Evolutionary conservation across 2,888 invertebrate species (phyloP).

Genomic region (Venusia cambrica): DNA sequence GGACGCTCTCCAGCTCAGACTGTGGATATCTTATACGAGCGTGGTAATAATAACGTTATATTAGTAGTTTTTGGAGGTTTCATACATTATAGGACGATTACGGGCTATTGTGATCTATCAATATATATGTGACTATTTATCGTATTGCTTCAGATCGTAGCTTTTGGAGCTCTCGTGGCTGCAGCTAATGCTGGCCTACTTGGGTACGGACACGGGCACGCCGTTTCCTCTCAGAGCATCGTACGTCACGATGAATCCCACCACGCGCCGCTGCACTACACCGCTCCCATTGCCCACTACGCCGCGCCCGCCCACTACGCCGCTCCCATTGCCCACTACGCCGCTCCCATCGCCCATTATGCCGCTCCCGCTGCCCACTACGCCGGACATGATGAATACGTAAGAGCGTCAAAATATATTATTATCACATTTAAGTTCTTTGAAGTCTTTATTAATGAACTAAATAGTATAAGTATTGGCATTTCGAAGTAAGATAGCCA

Average conservation of each 20-base stretch:
- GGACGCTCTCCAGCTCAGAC: no score
- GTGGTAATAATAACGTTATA: no score
- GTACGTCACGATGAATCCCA: constrained; percentile 56
- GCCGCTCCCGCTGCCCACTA: constrained; percentile 38
- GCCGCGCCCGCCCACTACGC: constrained; percentile 41
- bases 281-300: constrained; percentile 30
- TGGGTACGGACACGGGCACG: constrained; percentile 44
- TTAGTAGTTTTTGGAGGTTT: no score
- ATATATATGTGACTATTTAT: not conserved
- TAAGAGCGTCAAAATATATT: no score
- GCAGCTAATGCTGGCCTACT: constrained; percentile 68
- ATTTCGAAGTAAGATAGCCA: no score
- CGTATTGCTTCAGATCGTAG: constrained; percentile 57
- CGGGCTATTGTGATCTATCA: no score
- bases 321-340: constrained; percentile 34
- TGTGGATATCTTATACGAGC: no score
- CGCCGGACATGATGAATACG: constrained; percentile 40
- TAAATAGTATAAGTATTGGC: no score
- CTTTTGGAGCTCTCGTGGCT: constrained; percentile 59
- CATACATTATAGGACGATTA: no score
- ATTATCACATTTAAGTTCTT: no score
- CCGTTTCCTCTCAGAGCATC: constrained; percentile 59
- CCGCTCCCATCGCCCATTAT: constrained; percentile 39
- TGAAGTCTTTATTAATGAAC: no score
- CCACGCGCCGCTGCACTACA: constrained; percentile 31